These are phyloP conservation scores for Habroteleia sp. DNA, from an alignment of 2,888 invertebrate species.

Conservation along the genomic window DNA sequence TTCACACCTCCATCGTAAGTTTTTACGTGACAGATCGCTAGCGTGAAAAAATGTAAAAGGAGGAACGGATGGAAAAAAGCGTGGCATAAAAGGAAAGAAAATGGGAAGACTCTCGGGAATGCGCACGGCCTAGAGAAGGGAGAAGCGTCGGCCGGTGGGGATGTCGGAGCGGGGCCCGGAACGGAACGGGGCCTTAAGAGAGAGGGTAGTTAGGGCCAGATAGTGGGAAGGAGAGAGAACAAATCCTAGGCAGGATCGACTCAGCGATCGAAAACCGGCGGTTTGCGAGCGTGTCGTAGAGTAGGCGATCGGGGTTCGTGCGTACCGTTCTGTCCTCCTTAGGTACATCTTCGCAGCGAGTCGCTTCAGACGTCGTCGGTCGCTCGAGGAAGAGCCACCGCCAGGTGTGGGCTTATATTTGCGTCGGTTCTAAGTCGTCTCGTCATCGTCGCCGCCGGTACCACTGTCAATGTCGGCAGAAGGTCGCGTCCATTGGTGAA, in stretches of 20 bases:
- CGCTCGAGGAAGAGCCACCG: slow-evolving; percentile 77
- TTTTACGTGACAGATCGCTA: slow-evolving; percentile 45
- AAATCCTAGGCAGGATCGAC: slow-evolving; percentile 67
- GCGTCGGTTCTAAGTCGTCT: slow-evolving; percentile 40
- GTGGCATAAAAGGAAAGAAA: slow-evolving; percentile 63
- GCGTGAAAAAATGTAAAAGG: slow-evolving; percentile 32
- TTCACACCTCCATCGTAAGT: slow-evolving; percentile 31
- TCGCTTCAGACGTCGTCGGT: slow-evolving; percentile 78
- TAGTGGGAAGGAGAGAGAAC: slow-evolving; percentile 64
- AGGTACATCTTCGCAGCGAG: slow-evolving; percentile 72
- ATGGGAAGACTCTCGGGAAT: slow-evolving; percentile 63
- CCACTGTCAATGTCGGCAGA: slow-evolving; percentile 48
- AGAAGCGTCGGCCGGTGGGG: slow-evolving; percentile 36
- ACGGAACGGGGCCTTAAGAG: slow-evolving; percentile 58
- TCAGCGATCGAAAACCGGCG: slow-evolving; percentile 75
- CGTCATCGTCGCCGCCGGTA: slow-evolving; percentile 38
- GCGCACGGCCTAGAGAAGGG: slow-evolving; percentile 57
- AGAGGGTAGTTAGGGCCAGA: slow-evolving; percentile 56
- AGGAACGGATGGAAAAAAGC: slow-evolving; percentile 30
- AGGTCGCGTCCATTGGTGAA: slow-evolving; percentile 40
- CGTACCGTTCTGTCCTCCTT: slow-evolving; percentile 81
- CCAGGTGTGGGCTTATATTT: slow-evolving; percentile 74
- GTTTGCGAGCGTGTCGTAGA: slow-evolving; percentile 78
- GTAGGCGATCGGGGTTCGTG: slow-evolving; percentile 77
- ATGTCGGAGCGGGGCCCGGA: slow-evolving; percentile 52